Conservation (phyloP, 2,113 vertebrate species). For the Columbina picui region DNA sequence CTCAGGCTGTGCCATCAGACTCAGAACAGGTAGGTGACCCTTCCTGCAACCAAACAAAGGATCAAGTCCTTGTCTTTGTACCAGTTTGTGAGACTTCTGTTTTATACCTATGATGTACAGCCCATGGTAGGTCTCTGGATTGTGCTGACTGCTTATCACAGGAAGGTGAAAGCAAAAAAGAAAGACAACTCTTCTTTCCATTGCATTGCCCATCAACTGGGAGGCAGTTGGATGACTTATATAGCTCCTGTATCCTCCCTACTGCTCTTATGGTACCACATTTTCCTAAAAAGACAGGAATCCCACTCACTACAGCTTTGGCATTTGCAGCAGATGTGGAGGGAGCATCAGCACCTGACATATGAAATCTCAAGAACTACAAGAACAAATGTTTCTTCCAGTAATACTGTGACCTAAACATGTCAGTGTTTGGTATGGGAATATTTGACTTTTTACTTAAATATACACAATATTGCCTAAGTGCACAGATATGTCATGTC, state of each 20-base stretch:
- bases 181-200: not conserved
- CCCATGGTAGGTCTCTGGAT: not conserved
- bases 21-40: not conserved
- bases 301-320: not conserved
- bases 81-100: not conserved
- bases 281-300: not conserved
- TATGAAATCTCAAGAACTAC: not conserved
- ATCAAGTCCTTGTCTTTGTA: not conserved
- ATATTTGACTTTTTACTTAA: not conserved
- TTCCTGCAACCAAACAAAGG: not conserved
- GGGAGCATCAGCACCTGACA: not conserved
- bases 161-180: not conserved
- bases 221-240: not conserved
- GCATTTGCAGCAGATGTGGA: not conserved
- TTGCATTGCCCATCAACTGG: not conserved
- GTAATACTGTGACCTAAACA: not conserved
- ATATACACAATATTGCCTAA: not conserved
- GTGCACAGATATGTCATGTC: accelerated
- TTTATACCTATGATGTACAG: not conserved
- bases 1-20: not conserved
- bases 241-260: not conserved
- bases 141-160: not conserved
- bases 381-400: not conserved
- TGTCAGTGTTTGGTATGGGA: not conserved
- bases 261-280: not conserved